Conservation (phyloP, 2,888 invertebrate species). For the Sericinus montela region DNA sequence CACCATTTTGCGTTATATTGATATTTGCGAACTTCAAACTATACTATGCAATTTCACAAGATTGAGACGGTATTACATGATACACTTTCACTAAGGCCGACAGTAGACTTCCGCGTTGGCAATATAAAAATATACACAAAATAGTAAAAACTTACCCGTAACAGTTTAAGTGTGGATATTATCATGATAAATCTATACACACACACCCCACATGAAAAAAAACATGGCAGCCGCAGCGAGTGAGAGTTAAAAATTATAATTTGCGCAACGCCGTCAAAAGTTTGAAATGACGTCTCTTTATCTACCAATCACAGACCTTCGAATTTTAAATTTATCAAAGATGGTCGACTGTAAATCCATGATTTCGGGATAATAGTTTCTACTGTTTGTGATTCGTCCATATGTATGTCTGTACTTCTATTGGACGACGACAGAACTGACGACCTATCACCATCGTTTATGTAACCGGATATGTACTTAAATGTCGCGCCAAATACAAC, state of each 20-base stretch:
- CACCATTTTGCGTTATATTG: conserved; percentile 40
- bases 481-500: conserved; percentile 42
- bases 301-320: conserved; percentile 55
- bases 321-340: conserved; percentile 53
- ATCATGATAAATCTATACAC: conserved; percentile 68
- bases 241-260: conserved; percentile 67
- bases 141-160: conserved; percentile 61
- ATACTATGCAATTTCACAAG: conserved; percentile 76
- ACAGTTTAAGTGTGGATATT: conserved; percentile 66
- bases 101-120: conserved; percentile 54
- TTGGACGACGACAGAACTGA: conserved; percentile 34
- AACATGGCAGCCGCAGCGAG: conserved; percentile 85
- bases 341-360: conserved; percentile 52
- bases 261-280: conserved; percentile 75
- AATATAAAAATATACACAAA: conserved; percentile 36
- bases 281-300: conserved; percentile 60
- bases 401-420: conserved; percentile 29
- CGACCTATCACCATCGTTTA: conserved; percentile 39
- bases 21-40: conserved; percentile 38
- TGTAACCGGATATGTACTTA: conserved; percentile 33
- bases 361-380: conserved; percentile 41
- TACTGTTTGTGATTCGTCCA: conserved; percentile 50
- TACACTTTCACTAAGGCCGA: conserved; percentile 75
- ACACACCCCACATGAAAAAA: conserved; percentile 86
- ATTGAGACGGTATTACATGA: conserved; percentile 74